Conservation (phyloP, 2,113 vertebrate genomes). For the Silurus glanis region DNA sequence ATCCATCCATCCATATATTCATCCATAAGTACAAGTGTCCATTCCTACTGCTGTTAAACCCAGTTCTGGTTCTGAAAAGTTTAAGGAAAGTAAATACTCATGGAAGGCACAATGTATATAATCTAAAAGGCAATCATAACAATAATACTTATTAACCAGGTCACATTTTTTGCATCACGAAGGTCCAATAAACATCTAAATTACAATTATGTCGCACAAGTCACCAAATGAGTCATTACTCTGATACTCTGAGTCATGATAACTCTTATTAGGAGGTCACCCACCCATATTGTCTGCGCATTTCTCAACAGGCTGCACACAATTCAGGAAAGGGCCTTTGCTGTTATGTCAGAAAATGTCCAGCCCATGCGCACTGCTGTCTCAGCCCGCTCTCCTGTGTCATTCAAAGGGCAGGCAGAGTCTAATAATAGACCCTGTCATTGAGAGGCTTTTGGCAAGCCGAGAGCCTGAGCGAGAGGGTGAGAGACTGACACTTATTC, state of each 20-base stretch:
- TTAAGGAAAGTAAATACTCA: neutral
- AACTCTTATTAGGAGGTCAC: conserved; percentile 2
- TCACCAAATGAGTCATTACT: neutral
- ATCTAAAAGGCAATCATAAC: neutral
- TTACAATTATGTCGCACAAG: neutral
- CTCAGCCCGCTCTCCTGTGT: conserved; percentile 34
- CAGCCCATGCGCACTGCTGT: neutral
- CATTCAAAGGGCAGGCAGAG: conserved; percentile 35
- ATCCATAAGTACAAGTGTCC: neutral
- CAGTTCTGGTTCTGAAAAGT: neutral
- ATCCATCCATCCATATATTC: too few relatives aligned
- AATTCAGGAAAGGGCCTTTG: neutral
- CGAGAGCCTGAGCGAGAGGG: neutral
- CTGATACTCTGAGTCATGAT: neutral
- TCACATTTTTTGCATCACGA: neutral
- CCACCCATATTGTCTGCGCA: neutral
- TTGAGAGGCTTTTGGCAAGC: conserved; percentile 12
- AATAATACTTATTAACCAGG: neutral
- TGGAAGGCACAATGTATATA: neutral
- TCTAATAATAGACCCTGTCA: conserved; percentile 45
- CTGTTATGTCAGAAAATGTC: conserved; percentile 22
- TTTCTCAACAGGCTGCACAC: neutral
- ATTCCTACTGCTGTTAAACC: neutral
- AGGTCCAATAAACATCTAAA: neutral
- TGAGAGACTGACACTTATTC: neutral